A percentile compares a stretch with the other conserved stretches of the same genome.
Conservation (phyloP, 2,888 invertebrate species). For the Napeogenes sylphis region DNA sequence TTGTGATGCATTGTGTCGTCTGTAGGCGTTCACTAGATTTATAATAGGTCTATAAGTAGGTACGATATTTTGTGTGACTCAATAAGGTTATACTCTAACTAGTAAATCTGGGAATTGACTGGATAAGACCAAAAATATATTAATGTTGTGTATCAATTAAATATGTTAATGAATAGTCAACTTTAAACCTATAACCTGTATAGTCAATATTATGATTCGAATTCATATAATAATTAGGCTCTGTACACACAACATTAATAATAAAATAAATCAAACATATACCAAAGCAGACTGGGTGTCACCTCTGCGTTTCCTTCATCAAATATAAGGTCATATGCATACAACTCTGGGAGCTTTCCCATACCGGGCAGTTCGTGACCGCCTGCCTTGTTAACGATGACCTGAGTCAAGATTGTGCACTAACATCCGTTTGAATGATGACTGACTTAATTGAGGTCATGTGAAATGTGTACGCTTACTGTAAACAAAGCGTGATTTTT, state of each 20-base stretch:
- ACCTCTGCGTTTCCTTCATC: conserved; percentile 25
- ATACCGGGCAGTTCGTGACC: conserved; percentile 74
- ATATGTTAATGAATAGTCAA: no score
- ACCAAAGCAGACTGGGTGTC: conserved; percentile 14
- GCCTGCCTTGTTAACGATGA: conserved; percentile 73
- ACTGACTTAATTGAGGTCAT: conserved; percentile 71
- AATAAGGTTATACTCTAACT: conserved; percentile 31
- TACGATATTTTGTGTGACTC: conserved; percentile 40
- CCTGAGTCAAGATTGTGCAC: conserved; percentile 72
- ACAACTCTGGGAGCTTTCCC: conserved; percentile 75
- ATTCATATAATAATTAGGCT: not conserved
- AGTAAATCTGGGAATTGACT: not conserved
- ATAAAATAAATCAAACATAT: no score
- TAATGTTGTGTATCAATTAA: no score
- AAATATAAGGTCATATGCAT: conserved; percentile 57
- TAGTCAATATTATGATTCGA: not conserved
- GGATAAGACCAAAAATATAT: no score
- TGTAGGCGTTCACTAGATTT: conserved; percentile 70
- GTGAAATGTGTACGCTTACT: conserved; percentile 47
- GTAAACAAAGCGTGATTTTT: conserved; percentile 45
- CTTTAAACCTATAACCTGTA: no score
- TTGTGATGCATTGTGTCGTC: conserved; percentile 64
- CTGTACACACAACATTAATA: no score
- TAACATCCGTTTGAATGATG: conserved; percentile 71
- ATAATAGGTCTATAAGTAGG: conserved; percentile 58